Evolutionary conservation across 2,888 invertebrate genomes (phyloP), one percentile per base, ranked within the genome.

Genomic region (Hydriomena furcata): DNA sequence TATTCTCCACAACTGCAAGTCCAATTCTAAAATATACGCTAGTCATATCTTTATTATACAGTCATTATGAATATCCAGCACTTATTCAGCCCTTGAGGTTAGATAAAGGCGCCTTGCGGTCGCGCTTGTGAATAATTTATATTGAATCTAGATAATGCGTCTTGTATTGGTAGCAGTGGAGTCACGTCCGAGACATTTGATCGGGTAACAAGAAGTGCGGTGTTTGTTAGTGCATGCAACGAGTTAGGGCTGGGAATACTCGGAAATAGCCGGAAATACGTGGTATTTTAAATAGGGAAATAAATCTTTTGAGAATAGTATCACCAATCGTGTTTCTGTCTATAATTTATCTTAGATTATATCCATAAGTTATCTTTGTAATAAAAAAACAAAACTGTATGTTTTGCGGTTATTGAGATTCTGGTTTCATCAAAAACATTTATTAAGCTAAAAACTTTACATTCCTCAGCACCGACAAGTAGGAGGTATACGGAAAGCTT

Each of bases 171-270:
- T 74, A 76, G 79, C 76, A 69, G 65, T 57, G 64, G 68, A 83
- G 84, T 86, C 86, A 86, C 87, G 87, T 87, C 82, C 71, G 72
- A 84, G 82, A 82, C 84, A 84, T 86, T 86, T 85, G 84, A 82
- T 84, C 82, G 78, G 73, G 76, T 81, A 84, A 85, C 84, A 76
- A 82, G 80, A 76, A 82, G 78, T 82, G 74, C 68, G 71, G 75
- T 82, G 75, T 83, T 84, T 83, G 82, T n/a, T n/a, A n/a, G n/a
- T 61, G 70, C 70, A 66, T 68, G 66, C 69, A 67, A 68, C 68
- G 59, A 68, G 64, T 10, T 47, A 52, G 42, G 37, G 52, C 3
- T 42, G 52, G 37, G 20, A 21, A 32, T 7, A 41, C 12, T 1
- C 8, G 13, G 5, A 1, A 25, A 10, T 35, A 37, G 20, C 21